Base-by-base conservation (phyloP, 1,140 invertebrate genomes). In the Meloidogyne floridensis region DNA sequence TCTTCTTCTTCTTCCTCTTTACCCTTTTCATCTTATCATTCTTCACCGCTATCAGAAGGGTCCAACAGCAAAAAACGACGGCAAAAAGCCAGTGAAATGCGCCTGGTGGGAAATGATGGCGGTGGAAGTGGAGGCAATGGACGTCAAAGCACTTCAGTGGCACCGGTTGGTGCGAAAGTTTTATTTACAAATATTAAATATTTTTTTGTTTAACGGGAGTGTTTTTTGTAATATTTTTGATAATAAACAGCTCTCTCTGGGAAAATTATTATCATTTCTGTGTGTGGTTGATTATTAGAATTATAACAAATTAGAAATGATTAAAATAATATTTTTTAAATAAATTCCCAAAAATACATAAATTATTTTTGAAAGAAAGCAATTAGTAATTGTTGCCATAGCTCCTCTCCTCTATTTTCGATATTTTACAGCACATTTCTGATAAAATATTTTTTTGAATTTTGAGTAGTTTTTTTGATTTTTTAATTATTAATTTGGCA, bases 1-100 rank as follows among this genome's bases (percentile, higher is more conserved):
- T 65, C 59, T 65, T 65, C 59, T 6, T 65, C 59, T n/a, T 65
- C 59, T 65, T 65, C 59, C 10, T 65, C 59, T n/a, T 65, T 65
- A 65, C 59, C 59, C n/a, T 65, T 65, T 65, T 65, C 59, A 65
- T 65, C 59, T 65, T 65, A 65, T 65, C 59, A 65, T 65, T 65
- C 59, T 65, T 65, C 59, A 65, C 59, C n/a, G n/a, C 13, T 65
- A 65, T 65, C 59, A 15, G 59, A 65, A 65, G n/a, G 59, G 59
- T 65, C 15, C 10, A 65, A 8, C 59, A 65, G 15, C 59, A 65
- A 65, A 65, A 65, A 11, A 6, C 59, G n/a, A 65, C 59, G 59
- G 59, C 59, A 65, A 65, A 65, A 65, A 65, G n/a, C 59, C n/a
- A 6, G 59, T 15, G 59, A 65, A 65, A 65, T 65, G 59, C 59